phyloP scores from a whole-genome alignment of 1,140 invertebrate species.

The Zaprionus ornatus region DNA sequence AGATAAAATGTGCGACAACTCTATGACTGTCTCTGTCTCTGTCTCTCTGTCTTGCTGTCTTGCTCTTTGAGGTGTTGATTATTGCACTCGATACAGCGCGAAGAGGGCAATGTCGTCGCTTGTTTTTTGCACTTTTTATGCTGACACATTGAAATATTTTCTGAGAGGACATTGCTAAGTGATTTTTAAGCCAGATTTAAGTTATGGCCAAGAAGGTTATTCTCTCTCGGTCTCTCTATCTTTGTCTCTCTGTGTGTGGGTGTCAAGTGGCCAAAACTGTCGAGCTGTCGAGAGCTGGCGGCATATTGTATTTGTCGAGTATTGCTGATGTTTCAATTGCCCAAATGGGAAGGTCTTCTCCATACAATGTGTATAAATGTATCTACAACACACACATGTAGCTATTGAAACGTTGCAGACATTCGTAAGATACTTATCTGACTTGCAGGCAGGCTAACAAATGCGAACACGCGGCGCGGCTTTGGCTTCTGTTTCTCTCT shows the following conservation, averaged over 20 bases:
- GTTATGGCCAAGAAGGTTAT: conserved; percentile 59
- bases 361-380: conserved; percentile 1
- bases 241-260: conserved; percentile 40
- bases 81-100: conserved; percentile 63
- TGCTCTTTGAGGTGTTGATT: conserved; percentile 58
- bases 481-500: conserved; percentile 23
- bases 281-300: conserved; percentile 41
- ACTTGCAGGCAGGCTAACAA: conserved; percentile 66
- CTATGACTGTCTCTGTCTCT: conserved; percentile 11
- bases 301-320: conserved; percentile 70
- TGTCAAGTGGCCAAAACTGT: conserved; percentile 48
- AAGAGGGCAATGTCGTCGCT: conserved; percentile 3
- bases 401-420: conserved; percentile 51
- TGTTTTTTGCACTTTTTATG: conserved; percentile 54
- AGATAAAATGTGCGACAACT: conserved; percentile 44
- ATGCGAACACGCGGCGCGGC: conserved; percentile 38
- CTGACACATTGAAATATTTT: conserved; percentile 60
- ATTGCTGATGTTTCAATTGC: conserved; percentile 82
- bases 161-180: conserved; percentile 50
- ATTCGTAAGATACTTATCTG: conserved; percentile 70
- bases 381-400: background rate
- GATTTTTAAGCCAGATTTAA: conserved; percentile 77
- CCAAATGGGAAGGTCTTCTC: background rate
- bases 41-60: conserved; percentile 1
- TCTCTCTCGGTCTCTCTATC: background rate